These are phyloP conservation scores for Podargus strigoides DNA, from an alignment of 2,797 vertebrate species.

Conservation along the genomic window DNA sequence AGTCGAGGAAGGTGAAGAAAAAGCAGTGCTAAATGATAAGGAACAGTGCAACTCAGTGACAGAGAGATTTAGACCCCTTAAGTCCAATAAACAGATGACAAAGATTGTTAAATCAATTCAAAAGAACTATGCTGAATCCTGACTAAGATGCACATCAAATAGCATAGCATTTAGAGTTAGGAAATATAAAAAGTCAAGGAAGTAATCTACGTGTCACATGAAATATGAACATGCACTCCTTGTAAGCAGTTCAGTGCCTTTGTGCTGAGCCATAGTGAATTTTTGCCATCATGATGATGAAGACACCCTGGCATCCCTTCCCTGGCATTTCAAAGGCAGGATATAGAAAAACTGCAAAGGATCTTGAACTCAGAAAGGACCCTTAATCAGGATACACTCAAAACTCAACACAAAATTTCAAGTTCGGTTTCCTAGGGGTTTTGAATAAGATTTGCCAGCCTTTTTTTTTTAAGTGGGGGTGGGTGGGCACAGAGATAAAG, in stretches of 20 bases:
- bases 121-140: conserved; percentile 27
- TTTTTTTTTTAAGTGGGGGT: too few species aligned
- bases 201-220: not conserved
- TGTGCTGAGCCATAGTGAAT: conserved; percentile 5
- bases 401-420: not conserved
- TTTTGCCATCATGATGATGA: not conserved
- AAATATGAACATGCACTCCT: not conserved
- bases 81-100: not conserved
- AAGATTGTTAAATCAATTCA: conserved; percentile 23
- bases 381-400: not conserved
- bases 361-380: not conserved
- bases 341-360: not conserved
- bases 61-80: conserved; percentile 11
- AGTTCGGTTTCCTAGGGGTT: not conserved
- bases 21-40: not conserved
- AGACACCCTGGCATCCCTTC: not conserved
- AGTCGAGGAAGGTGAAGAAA: not conserved
- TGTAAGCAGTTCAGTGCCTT: not conserved
- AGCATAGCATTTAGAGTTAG: not conserved
- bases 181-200: conserved; percentile 7
- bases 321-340: not conserved
- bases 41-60: not conserved
- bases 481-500: too few species aligned
- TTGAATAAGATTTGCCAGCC: not conserved
- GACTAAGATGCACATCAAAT: not conserved